Evolutionary conservation across 2,113 vertebrate genomes (phyloP), one percentile per base, ranked within the genome.

Genomic region (Octodon degus): DNA sequence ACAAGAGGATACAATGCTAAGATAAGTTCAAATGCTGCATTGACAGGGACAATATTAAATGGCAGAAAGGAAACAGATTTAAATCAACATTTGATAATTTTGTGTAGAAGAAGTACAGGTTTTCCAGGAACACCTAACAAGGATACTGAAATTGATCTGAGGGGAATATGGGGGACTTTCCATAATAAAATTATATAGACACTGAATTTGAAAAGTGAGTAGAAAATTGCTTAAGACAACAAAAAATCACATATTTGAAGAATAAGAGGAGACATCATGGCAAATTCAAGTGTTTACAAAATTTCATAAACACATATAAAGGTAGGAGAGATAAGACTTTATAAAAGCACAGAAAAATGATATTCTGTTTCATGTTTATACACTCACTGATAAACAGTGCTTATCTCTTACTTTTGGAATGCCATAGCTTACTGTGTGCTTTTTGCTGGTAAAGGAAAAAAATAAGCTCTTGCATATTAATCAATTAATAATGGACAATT

Each of bases 1-100:
- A 95, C 89, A 93, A 81, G 34, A 95, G 53, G 16, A 86, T 62
- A 89, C 32, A 82, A 40, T 32, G 27, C 4, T 76, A 92, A 92
- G 27, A 80, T 53, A 84, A 90, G 2, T 58, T 92, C 58, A 90
- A 53, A 63, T 90, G 17, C n/a, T 88, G 2, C 87, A 68, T 37
- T 87, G 90, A 86, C 19, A 92, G 30, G 82, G 53, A 90, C 95
- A 97, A 87, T 0, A 0, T 74, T 79, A 72, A 67, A 19, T 62
- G 34, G 34, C 22, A 93, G 53, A 83, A 80, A 34, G 34, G 24
- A 95, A 91, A 86, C 53, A 80, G 47, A 62, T 5, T 68, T 90
- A 77, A 84, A 60, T 76, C 34, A 93, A 60, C 68, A 72, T 82
- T 93, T 89, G 37, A 76, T 53, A 86, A 70, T 60, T 19, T 81